Evolutionary conservation across 2,113 vertebrate genomes (phyloP), one percentile per base, ranked within the genome.

Genomic region (Actinemys pallida): DNA sequence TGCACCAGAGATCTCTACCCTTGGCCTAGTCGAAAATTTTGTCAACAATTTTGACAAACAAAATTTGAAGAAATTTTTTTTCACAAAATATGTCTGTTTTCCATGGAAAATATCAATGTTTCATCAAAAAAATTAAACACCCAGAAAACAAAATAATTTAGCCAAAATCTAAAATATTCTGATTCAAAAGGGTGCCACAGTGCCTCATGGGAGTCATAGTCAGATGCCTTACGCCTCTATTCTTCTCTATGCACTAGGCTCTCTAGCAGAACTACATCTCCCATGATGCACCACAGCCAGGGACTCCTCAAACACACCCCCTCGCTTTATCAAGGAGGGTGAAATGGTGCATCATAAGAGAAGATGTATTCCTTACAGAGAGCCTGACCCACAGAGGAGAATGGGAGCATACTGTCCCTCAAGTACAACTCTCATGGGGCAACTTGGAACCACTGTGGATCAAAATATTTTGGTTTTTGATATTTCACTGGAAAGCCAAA

Each of bases 11-110:
- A 84, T 56, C 72, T 92, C 83, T 86, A 5, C 10, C 72, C 17
- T 45, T 91, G 29, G 31, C 35, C 78, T 84, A 75, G 10, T 0
- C 0, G 14, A 62, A 87, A 57, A 42, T 24, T 17, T 20, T 72
- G 80, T 25, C 56, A 91, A 83, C 53, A 54, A 54, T 8, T 54
- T 22, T 4, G 17, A n/a, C 57, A 88, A 65, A 53, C 65, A 27
- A 92, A 47, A 27, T 80, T 83, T 93, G 87, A 83, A 49, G n/a
- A 47, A 31, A 53, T 20, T 84, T 24, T 12, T 24, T 12, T 54
- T 49, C 39, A 84, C 4, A 69, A 69, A 19, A 69, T 31, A 59
- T 17, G 16, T 39, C n/a, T 53, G 56, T 11, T 82, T 86, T 81
- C 42, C 88, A 86, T 83, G 47, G 29, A 90, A 87, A 93, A 87